A percentile compares a stretch with the other conserved stretches of the same genome.
Conservation (phyloP, 2,888 invertebrate species). For the Argyresthia albistria region DNA sequence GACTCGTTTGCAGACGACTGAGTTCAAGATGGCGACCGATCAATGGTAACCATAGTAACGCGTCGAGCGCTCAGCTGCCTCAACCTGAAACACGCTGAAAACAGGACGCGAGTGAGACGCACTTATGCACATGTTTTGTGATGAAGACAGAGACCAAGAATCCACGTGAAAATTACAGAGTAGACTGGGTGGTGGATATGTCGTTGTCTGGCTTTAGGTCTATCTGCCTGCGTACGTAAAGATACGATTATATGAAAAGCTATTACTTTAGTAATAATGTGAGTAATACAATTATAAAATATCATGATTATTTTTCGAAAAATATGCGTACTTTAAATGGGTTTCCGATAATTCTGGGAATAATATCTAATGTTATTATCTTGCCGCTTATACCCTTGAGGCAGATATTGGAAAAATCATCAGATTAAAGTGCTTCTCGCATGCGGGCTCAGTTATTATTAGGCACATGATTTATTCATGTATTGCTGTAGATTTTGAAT, state of each 20-base stretch:
- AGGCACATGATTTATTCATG: not conserved
- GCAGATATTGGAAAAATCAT: too few relatives aligned
- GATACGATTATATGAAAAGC: too few relatives aligned
- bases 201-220: too few relatives aligned
- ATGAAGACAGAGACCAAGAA: not conserved
- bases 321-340: too few relatives aligned
- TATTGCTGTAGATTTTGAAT: too few relatives aligned
- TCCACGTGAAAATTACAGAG: not conserved
- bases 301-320: too few relatives aligned
- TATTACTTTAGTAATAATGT: too few relatives aligned
- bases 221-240: too few relatives aligned
- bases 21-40: constrained; percentile 62
- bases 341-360: too few relatives aligned
- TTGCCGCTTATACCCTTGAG: too few relatives aligned
- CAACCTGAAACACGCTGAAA: constrained; percentile 37
- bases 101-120: constrained; percentile 28
- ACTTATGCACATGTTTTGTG: not conserved
- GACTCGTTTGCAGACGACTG: constrained; percentile 46
- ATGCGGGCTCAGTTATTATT: not conserved
- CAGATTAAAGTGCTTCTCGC: not conserved
- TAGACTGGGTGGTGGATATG: not conserved
- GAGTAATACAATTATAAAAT: too few relatives aligned
- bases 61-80: constrained; percentile 50
- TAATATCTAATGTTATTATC: too few relatives aligned
- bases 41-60: constrained; percentile 63